Conservation (phyloP, 2,888 invertebrate species). For the Stenchaetothrips biformis region DNA sequence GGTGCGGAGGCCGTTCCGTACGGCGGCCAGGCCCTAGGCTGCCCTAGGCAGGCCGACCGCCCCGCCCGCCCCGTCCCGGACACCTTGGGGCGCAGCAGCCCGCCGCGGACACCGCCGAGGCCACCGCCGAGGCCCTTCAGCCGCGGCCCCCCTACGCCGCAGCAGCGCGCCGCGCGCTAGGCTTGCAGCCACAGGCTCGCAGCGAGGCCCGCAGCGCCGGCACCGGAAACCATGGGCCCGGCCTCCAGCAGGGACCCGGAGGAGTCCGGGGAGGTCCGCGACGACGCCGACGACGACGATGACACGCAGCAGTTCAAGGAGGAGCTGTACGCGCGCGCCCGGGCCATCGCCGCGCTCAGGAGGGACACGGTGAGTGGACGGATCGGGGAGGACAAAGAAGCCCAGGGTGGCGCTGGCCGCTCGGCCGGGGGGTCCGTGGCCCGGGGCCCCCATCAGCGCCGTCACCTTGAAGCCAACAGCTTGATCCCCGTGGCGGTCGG, state of each 20-base stretch:
- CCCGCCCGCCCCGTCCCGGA: neutral
- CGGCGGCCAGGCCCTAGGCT: too few relatives aligned
- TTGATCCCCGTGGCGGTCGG: too few relatives aligned
- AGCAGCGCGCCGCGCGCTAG: neutral
- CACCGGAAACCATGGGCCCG: neutral
- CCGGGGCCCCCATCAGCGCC: too few relatives aligned
- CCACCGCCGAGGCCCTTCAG: neutral
- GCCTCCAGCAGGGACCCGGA: constrained; percentile 18
- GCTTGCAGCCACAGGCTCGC: neutral
- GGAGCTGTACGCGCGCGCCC: constrained; percentile 3
- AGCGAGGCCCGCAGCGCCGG: neutral
- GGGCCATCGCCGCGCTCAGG: neutral
- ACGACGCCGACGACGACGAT: neutral
- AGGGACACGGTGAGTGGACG: constrained; percentile 5
- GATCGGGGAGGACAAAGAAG: too few relatives aligned
- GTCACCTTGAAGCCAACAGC: too few relatives aligned
- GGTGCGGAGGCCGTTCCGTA: neutral
- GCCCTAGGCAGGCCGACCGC: constrained; percentile 1
- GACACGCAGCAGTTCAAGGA: constrained; percentile 6
- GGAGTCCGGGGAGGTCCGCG: constrained; percentile 5
- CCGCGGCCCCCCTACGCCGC: neutral
- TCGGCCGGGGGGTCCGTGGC: too few relatives aligned
- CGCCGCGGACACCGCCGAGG: neutral
- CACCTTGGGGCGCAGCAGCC: neutral
- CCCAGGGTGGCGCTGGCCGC: too few relatives aligned